A percentile compares a stretch with the other conserved stretches of the same genome.
phyloP scores from a whole-genome alignment of 2,113 vertebrate genomes.

The Hippocampus abdominalis region DNA sequence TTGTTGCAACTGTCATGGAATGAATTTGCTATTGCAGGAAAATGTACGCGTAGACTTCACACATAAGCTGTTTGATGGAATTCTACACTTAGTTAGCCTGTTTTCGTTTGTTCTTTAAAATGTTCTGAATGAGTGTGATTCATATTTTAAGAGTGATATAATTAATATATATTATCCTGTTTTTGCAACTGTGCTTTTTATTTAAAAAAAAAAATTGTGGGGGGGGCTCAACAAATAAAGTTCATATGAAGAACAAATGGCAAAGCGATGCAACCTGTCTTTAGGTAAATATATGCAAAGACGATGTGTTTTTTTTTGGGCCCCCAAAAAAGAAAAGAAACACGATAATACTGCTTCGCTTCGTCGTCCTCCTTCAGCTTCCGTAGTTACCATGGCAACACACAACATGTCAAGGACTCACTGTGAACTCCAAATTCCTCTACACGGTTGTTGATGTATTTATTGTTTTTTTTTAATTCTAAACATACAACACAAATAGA shows the following conservation, averaged over 20 bases:
- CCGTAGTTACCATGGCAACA: constrained; percentile 37
- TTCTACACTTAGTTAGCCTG: constrained; percentile 6
- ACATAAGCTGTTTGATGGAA: constrained; percentile 8
- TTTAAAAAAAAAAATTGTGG: too few relatives aligned
- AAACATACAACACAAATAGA: too few relatives aligned
- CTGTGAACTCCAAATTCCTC: background rate
- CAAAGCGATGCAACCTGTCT: background rate
- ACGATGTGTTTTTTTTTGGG: background rate
- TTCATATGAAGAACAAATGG: background rate
- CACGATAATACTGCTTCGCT: background rate
- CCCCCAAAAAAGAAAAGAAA: too few relatives aligned
- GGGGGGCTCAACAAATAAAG: constrained; percentile 49
- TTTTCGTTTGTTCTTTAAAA: constrained; percentile 23
- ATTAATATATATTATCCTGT: constrained; percentile 80
- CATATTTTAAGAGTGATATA: constrained; percentile 68
- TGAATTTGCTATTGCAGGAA: constrained; percentile 13
- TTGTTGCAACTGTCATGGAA: background rate
- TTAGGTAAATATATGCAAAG: background rate
- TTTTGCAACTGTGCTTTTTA: constrained; percentile 20
- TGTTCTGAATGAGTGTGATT: constrained; percentile 2
- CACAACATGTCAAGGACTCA: constrained; percentile 30
- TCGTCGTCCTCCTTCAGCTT: constrained; percentile 22
- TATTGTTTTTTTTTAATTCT: too few relatives aligned
- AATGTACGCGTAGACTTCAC: constrained; percentile 1
- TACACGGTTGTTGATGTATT: background rate